A percentile compares a stretch with the other conserved stretches of the same genome.
These are phyloP conservation scores for Nomada fabriciana DNA, from an alignment of 2,888 invertebrate genomes.

Conservation along the genomic window DNA sequence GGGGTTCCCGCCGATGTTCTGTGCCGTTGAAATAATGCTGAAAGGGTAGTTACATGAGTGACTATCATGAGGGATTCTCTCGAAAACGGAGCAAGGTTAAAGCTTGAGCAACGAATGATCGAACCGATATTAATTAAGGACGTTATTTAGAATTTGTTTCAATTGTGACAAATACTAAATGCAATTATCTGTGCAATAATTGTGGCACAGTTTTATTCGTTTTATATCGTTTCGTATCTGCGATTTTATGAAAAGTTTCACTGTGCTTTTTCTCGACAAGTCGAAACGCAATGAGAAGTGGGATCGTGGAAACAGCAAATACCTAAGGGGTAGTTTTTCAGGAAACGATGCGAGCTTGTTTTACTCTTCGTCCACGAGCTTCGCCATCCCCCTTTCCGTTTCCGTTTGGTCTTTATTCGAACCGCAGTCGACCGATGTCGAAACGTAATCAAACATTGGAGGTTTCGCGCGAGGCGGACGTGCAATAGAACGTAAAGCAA, in stretches of 20 bases:
- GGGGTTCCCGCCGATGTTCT: background rate
- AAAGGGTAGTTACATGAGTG: background rate
- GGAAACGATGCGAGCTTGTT: conserved; percentile 44
- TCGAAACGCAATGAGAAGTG: background rate
- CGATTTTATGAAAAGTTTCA: too few relatives aligned
- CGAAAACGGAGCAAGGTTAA: background rate
- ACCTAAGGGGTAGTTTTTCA: conserved; percentile 42
- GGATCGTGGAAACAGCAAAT: conserved; percentile 14
- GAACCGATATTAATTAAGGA: too few relatives aligned
- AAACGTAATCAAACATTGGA: conserved; percentile 54
- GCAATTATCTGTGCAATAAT: too few relatives aligned
- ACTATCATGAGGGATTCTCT: background rate
- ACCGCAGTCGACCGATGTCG: conserved; percentile 37
- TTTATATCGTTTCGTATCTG: too few relatives aligned
- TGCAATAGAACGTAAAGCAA: conserved; percentile 12
- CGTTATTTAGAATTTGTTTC: too few relatives aligned
- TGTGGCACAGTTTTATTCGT: too few relatives aligned
- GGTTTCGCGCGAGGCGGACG: conserved; percentile 34
- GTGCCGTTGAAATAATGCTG: background rate
- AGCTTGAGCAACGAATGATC: too few relatives aligned
- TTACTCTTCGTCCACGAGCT: background rate
- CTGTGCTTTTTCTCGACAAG: too few relatives aligned
- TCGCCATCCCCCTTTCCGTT: background rate
- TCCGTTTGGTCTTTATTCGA: conserved; percentile 19
- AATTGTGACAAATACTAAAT: too few relatives aligned